phyloP scores from a whole-genome alignment of 2,797 vertebrate genomes.

The Pangasius larnaudii region DNA sequence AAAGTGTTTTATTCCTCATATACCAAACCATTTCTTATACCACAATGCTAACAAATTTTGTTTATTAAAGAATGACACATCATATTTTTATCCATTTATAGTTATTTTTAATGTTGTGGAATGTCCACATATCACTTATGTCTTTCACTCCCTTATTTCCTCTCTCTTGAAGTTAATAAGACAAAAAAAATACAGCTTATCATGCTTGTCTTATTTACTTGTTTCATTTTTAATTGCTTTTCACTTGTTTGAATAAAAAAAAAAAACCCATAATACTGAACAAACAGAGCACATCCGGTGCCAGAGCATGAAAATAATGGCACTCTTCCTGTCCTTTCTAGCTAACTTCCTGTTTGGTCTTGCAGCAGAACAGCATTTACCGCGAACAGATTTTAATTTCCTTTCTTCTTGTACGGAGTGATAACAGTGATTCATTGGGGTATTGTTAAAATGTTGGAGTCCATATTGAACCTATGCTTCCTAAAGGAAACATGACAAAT shows the following conservation, averaged over 20 bases:
- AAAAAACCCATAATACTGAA: neutral
- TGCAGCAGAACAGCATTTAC: constrained; percentile 22
- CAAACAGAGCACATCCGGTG: constrained; percentile 35
- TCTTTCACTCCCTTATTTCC: neutral
- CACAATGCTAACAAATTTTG: neutral
- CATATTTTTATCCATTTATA: neutral
- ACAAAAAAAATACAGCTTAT: too few species aligned
- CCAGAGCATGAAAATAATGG: constrained; percentile 43
- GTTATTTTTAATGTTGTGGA: neutral
- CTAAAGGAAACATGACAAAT: constrained; percentile 24
- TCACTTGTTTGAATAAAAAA: neutral
- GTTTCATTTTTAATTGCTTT: neutral
- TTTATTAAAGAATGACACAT: neutral
- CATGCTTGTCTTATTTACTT: neutral
- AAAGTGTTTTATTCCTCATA: neutral
- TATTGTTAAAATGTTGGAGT: neutral
- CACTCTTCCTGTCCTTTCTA: constrained; percentile 47
- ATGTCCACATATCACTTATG: neutral
- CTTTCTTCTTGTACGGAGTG: constrained; percentile 16
- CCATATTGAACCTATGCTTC: neutral
- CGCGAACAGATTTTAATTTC: constrained; percentile 50
- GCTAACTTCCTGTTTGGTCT: constrained; percentile 60
- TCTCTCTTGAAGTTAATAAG: neutral
- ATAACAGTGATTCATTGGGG: constrained; percentile 14
- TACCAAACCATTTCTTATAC: neutral